Percentiles rank a stretch among this genome's conserved stretches.
Conservation (phyloP, 2,888 invertebrate species). For the Himalopsyche kuldschensis region DNA sequence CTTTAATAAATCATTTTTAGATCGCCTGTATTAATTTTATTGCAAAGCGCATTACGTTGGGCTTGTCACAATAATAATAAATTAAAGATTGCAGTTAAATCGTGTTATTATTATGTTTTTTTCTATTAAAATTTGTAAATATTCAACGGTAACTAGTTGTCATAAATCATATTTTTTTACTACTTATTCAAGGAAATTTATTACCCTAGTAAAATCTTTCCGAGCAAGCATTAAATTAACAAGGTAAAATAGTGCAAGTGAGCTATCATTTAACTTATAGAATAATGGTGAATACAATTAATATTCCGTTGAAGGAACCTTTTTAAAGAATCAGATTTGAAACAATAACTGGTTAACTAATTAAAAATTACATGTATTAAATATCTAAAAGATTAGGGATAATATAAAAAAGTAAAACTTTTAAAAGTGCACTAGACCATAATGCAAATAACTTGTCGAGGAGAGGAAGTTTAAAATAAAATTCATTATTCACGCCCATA, state of each 20-base stretch:
- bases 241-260: not conserved
- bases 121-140: not conserved
- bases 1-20: conserved; percentile 10
- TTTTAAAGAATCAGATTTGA: not conserved
- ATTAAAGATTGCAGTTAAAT: not conserved
- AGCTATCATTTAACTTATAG: not conserved
- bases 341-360: not conserved
- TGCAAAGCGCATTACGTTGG: conserved; percentile 2
- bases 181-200: not conserved
- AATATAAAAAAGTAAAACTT: not conserved
- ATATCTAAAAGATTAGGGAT: not conserved
- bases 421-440: conserved; percentile 4
- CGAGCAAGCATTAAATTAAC: not conserved
- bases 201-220: not conserved
- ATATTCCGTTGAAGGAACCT: not conserved
- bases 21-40: not conserved
- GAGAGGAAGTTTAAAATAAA: not conserved
- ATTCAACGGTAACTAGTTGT: not conserved
- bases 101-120: not conserved
- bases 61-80: conserved; percentile 1
- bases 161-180: conserved; percentile 15
- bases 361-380: not conserved
- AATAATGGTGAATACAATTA: not conserved
- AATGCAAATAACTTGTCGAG: conserved; percentile 1
- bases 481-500: not conserved